phyloP scores from a whole-genome alignment of 2,797 vertebrate genomes.

The Brotogeris chrysoptera region DNA sequence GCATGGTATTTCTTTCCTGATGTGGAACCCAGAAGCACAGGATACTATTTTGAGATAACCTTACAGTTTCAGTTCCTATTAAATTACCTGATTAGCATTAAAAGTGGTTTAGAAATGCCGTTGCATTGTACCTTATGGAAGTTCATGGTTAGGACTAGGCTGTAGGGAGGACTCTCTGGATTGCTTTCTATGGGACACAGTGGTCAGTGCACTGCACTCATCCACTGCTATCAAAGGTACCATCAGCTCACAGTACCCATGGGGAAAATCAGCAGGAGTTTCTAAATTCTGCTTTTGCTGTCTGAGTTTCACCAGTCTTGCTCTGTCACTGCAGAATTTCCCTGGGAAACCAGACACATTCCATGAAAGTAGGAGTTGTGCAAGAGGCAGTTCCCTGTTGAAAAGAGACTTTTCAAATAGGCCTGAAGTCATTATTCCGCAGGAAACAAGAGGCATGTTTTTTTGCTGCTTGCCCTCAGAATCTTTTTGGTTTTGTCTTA shows the following conservation, averaged over 20 bases:
- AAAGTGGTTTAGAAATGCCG: background rate
- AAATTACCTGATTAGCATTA: background rate
- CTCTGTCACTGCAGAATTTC: background rate
- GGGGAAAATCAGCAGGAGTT: background rate
- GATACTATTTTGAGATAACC: background rate
- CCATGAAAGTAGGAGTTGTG: background rate
- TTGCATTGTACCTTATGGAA: background rate
- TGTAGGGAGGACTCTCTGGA: background rate
- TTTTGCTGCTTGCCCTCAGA: background rate
- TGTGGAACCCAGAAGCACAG: background rate
- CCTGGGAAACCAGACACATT: background rate
- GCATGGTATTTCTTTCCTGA: background rate
- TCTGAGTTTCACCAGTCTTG: background rate
- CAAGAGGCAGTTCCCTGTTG: background rate
- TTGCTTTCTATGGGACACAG: background rate
- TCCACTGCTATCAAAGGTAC: background rate
- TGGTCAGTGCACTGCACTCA: rapidly evolving
- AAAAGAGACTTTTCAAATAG: background rate
- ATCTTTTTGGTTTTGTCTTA: background rate
- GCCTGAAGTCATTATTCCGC: background rate
- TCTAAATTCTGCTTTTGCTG: background rate
- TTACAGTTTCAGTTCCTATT: background rate
- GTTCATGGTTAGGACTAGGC: background rate
- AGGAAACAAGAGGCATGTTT: background rate
- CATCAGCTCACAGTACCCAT: rapidly evolving